Evolutionary conservation across 2,113 vertebrate species (phyloP).

Genomic region (Atherinomorus stipes): DNA sequence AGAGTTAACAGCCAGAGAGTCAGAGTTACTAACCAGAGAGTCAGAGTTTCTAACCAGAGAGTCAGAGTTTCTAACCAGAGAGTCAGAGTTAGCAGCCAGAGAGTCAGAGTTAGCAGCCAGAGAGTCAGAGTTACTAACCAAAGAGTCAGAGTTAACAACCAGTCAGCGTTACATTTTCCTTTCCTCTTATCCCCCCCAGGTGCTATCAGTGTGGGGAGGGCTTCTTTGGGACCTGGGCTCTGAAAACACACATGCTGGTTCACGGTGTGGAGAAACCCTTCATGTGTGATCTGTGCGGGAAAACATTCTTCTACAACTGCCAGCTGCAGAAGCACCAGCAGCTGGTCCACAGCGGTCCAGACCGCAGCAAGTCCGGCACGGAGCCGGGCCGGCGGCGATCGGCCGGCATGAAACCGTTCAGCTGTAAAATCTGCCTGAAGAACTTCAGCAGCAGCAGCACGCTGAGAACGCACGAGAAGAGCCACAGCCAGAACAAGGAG

Average conservation of each 20-base stretch:
- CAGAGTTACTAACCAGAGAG: too few species aligned
- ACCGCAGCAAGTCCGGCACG: fast-evolving
- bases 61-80: too few species aligned
- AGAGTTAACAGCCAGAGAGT: too few species aligned
- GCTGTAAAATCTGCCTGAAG: slow-evolving; percentile 65
- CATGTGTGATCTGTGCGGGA: slow-evolving; percentile 75
- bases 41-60: too few species aligned
- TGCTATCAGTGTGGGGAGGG: slow-evolving; percentile 67
- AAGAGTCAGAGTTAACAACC: too few species aligned
- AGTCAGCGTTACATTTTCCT: neutral
- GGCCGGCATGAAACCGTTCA: slow-evolving; percentile 20
- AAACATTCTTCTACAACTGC: slow-evolving; percentile 78
- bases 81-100: too few species aligned
- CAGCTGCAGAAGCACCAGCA: slow-evolving; percentile 77
- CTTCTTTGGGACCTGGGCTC: slow-evolving; percentile 71
- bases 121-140: too few species aligned
- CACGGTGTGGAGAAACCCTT: slow-evolving; percentile 73
- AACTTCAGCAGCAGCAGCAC: slow-evolving; percentile 65
- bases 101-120: too few species aligned
- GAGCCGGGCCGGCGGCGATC: neutral
- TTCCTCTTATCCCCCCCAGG: slow-evolving; percentile 34
- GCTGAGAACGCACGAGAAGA: slow-evolving; percentile 68
- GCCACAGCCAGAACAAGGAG: slow-evolving; percentile 64
- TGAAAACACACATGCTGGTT: slow-evolving; percentile 76
- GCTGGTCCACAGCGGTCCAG: slow-evolving; percentile 52